Conservation (phyloP, 2,888 invertebrate species). For the Thyatira batis region DNA sequence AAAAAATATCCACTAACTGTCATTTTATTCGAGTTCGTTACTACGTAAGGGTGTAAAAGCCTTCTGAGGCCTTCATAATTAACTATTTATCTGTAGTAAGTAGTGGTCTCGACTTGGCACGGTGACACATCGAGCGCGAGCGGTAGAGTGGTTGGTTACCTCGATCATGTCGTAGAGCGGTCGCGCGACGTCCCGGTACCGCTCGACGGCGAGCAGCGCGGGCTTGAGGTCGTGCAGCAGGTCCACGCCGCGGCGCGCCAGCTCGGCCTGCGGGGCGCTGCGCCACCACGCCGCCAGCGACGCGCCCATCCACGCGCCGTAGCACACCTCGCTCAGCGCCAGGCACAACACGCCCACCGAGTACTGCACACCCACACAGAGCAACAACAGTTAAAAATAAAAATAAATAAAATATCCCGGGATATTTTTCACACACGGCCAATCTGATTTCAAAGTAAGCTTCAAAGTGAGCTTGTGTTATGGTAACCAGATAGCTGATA, state of each 20-base stretch:
- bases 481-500: no score
- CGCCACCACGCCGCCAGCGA: slow-evolving; percentile 75
- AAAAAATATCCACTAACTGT: no score
- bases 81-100: no score
- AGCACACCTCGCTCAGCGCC: slow-evolving; percentile 68
- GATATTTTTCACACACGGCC: no score
- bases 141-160: slow-evolving; percentile 32
- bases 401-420: no score
- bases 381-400: no score
- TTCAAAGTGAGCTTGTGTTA: no score
- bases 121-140: not conserved
- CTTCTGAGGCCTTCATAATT: no score
- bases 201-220: slow-evolving; percentile 70
- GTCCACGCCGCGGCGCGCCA: slow-evolving; percentile 70
- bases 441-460: no score
- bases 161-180: slow-evolving; percentile 74
- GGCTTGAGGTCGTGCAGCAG: slow-evolving; percentile 76
- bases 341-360: slow-evolving; percentile 64
- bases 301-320: slow-evolving; percentile 74
- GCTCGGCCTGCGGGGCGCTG: slow-evolving; percentile 68
- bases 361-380: slow-evolving; percentile 43
- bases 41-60: no score
- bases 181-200: slow-evolving; percentile 64
- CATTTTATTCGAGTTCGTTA: no score
- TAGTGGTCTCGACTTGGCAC: no score